A percentile compares a stretch with the other conserved stretches of the same genome.
Evolutionary conservation across 1,140 invertebrate genomes (phyloP).

Genomic region (Arctopsyche grandis): DNA sequence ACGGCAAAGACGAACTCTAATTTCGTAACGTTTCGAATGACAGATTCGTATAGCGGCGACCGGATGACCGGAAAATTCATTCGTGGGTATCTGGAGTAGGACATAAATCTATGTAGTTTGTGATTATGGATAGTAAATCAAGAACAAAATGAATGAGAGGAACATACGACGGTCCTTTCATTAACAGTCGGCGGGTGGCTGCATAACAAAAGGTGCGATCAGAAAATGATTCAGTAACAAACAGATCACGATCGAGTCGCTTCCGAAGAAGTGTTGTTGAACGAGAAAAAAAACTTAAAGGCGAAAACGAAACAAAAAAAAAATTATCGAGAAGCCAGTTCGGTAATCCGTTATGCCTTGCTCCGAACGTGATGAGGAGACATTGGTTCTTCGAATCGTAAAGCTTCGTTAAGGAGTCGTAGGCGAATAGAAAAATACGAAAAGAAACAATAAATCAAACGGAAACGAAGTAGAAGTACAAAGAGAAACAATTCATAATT

Average conservation of each 20-base stretch:
- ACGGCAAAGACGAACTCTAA: background rate
- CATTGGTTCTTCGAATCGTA: background rate
- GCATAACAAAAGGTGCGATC: slow-evolving; percentile 28
- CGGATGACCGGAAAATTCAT: slow-evolving; percentile 19
- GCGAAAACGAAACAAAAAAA: background rate
- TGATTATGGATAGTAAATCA: slow-evolving; percentile 21
- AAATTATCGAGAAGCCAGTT: background rate
- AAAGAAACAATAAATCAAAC: slow-evolving; percentile 1
- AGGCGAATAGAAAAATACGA: background rate
- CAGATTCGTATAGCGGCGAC: background rate
- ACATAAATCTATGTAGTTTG: background rate
- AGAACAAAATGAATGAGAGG: too few relatives aligned
- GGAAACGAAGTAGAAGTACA: background rate
- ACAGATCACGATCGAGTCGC: slow-evolving; percentile 28
- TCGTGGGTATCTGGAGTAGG: background rate
- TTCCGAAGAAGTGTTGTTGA: slow-evolving; percentile 13
- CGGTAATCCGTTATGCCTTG: slow-evolving; percentile 29
- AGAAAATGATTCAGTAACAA: slow-evolving; percentile 5
- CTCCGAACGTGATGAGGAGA: background rate
- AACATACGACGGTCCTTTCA: background rate
- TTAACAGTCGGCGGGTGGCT: slow-evolving; percentile 18
- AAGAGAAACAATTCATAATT: background rate
- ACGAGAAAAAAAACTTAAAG: background rate
- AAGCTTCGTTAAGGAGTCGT: background rate
- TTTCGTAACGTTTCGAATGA: slow-evolving; percentile 17